Percentiles rank a stretch among this genome's conserved stretches.
Evolutionary conservation across 2,888 invertebrate species (phyloP).

Genomic region (Ophonus ardosiacus): DNA sequence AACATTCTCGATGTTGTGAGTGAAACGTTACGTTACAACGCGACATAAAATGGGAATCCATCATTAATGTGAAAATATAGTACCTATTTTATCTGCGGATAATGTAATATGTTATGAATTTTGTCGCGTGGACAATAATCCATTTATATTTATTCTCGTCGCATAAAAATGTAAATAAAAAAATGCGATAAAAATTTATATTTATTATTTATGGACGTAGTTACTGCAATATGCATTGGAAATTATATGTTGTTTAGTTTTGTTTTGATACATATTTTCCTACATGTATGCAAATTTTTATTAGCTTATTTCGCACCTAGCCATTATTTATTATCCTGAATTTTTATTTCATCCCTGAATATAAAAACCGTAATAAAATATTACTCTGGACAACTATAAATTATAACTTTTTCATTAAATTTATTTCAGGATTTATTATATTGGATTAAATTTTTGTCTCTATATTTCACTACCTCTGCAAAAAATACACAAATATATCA

Average conservation of each 20-base stretch:
- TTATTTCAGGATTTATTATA: constrained; percentile 41
- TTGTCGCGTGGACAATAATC: constrained; percentile 33
- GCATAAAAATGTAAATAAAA: constrained; percentile 51
- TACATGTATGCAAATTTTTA: constrained; percentile 54
- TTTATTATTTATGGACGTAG: constrained; percentile 52
- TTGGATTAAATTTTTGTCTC: constrained; percentile 31
- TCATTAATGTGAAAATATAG: constrained; percentile 20
- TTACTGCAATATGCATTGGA: constrained; percentile 54
- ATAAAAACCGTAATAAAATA: constrained; percentile 51
- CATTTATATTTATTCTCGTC: constrained; percentile 47
- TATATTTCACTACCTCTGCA: constrained; percentile 9
- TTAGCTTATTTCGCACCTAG: constrained; percentile 53
- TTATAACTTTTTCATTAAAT: constrained; percentile 49
- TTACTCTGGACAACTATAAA: constrained; percentile 29
- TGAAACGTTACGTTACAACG: neutral
- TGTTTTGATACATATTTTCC: constrained; percentile 51
- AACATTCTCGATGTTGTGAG: neutral
- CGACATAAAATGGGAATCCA: constrained; percentile 22
- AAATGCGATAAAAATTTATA: constrained; percentile 55
- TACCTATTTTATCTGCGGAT: constrained; percentile 10
- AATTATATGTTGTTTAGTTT: constrained; percentile 52
- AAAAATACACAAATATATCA: neutral
- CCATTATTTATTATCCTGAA: constrained; percentile 43
- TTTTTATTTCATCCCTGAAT: constrained; percentile 49
- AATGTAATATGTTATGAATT: constrained; percentile 41